Evolutionary conservation across 2,113 vertebrate species (phyloP), one percentile per base, ranked within the genome.

Genomic region (Myrmophylax atrothorax): DNA sequence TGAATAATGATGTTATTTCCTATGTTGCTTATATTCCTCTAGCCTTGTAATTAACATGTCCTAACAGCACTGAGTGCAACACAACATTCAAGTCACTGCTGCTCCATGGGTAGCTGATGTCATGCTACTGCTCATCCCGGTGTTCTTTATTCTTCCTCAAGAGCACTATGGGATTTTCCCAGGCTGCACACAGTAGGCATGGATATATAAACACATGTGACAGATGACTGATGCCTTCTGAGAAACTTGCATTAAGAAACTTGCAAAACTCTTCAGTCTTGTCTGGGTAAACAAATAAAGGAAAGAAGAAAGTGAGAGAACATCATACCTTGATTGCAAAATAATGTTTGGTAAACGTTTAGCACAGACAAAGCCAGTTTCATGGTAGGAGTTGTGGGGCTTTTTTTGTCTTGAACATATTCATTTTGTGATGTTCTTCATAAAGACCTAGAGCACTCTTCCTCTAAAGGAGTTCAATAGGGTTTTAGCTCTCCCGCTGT

Each of bases 1-100:
- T 87, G 87, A 96, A 93, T 84, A 93, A 89, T 70, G 59, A 69
- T 59, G 72, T 74, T 79, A 52, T 93, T 96, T 94, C 83, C 90
- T 89, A 15, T 33, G 67, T 60, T 81, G 62, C 81, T 93, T 90
- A 70, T 88, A 70, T 80, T 78, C 82, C 59, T 62, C 49, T 86
- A 77, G 69, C 58, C 46, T 87, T 47, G 40, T 66, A 94, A 93
- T 92, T 91, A 89, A 94, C 87, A 91, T 93, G 93, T 89, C 87
- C 84, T 73, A 76, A 77, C 46, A 93, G 78, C 58, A 87, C 55
- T 4, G 66, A 56, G 68, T 28, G 56, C 56, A 63, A 40, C 19
- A 17, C 9, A 73, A 31, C 59, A 23, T 7, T 62, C 64, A 53
- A 67, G 87, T 46, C 55, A 56, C 38, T 2, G 7, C 37, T 64